These are phyloP conservation scores for Liparis tanakae DNA, from an alignment of 2,797 vertebrate species.

Conservation along the genomic window DNA sequence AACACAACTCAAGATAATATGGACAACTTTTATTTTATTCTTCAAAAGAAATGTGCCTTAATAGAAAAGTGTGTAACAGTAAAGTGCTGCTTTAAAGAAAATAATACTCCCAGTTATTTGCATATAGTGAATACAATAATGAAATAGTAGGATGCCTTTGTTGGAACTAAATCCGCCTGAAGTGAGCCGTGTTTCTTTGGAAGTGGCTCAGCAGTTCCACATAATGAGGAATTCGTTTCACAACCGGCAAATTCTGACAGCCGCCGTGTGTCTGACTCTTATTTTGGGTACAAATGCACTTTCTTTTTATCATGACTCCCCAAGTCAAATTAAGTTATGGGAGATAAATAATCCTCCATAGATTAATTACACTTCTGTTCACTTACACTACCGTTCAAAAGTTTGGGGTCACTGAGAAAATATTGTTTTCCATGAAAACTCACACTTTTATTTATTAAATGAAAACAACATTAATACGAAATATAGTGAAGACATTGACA, in stretches of 20 bases:
- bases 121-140: background rate
- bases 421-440: too few relatives aligned
- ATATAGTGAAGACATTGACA: too few relatives aligned
- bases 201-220: constrained; percentile 42
- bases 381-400: too few relatives aligned
- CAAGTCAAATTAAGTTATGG: background rate
- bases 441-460: too few relatives aligned
- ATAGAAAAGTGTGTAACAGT: too few relatives aligned
- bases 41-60: background rate
- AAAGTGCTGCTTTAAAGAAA: too few relatives aligned
- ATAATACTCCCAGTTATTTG: background rate
- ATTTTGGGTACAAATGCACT: background rate
- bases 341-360: background rate
- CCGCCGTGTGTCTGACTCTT: background rate
- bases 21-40: background rate
- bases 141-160: too few relatives aligned
- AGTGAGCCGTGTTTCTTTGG: constrained; percentile 24
- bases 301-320: background rate
- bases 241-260: background rate
- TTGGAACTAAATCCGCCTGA: rapidly evolving
- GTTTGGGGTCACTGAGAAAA: too few relatives aligned
- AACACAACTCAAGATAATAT: background rate
- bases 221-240: constrained; percentile 57
- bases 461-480: too few relatives aligned
- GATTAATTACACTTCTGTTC: background rate